Evolutionary conservation across 2,888 invertebrate genomes (phyloP).

Genomic region (Leptopterna dolabrata): DNA sequence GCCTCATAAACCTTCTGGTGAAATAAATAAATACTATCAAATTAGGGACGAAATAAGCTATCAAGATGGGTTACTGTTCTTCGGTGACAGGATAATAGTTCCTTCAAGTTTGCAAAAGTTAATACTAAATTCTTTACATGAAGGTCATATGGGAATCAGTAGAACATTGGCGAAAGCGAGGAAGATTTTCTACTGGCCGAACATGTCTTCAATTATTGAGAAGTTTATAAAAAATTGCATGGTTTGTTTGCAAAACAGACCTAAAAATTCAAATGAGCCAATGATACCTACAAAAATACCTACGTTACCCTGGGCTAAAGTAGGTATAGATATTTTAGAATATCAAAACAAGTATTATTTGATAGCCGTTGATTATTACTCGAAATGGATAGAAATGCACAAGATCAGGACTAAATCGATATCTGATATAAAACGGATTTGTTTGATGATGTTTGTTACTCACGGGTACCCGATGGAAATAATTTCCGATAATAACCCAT

Average conservation of each 20-base stretch:
- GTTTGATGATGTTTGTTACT: neutral
- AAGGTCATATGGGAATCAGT: slow-evolving; percentile 56
- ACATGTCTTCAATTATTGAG: slow-evolving; percentile 49
- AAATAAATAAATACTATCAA: no score
- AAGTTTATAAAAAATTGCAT: slow-evolving; percentile 30
- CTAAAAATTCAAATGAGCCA: slow-evolving; percentile 34
- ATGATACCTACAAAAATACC: slow-evolving; percentile 42
- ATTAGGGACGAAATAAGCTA: neutral
- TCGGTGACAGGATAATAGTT: neutral
- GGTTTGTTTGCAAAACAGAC: neutral
- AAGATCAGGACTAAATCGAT: neutral
- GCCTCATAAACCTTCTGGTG: no score
- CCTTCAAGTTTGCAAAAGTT: neutral
- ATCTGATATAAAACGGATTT: neutral
- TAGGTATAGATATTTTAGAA: slow-evolving; percentile 54
- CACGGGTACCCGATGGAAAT: neutral
- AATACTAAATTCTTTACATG: neutral
- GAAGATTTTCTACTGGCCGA: slow-evolving; percentile 56
- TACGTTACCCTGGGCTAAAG: slow-evolving; percentile 34
- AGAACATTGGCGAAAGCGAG: slow-evolving; percentile 56
- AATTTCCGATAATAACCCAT: neutral
- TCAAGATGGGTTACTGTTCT: neutral
- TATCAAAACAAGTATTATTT: slow-evolving; percentile 37
- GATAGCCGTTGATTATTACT: slow-evolving; percentile 55
- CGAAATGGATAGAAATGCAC: slow-evolving; percentile 52